These are phyloP conservation scores for Campylomormyrus tamandua DNA, from an alignment of 2,113 vertebrate species.

Conservation along the genomic window DNA sequence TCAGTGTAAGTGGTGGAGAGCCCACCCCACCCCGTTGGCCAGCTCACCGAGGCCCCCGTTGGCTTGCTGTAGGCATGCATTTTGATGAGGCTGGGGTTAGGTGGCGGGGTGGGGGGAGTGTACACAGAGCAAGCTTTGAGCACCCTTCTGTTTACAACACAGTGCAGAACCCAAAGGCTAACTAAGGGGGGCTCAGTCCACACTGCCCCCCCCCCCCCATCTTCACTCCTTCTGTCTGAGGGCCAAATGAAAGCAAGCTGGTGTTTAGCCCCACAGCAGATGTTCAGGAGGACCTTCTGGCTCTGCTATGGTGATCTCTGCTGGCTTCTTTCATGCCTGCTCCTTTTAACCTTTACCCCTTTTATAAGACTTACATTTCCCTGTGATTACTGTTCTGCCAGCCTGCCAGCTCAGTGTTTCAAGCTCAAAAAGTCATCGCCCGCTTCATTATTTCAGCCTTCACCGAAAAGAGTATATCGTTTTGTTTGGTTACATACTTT, in stretches of 20 bases:
- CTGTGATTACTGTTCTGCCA: background rate
- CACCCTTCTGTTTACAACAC: background rate
- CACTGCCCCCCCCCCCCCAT: too few species aligned
- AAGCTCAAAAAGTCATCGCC: background rate
- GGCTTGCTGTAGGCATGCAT: background rate
- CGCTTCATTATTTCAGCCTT: background rate
- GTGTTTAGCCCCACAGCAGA: constrained; percentile 1
- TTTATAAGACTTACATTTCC: background rate
- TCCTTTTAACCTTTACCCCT: background rate
- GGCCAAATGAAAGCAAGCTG: constrained; percentile 17
- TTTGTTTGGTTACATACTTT: background rate
- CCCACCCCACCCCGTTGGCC: background rate
- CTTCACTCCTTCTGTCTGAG: background rate
- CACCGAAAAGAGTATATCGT: background rate
- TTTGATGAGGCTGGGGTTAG: background rate
- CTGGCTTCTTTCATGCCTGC: background rate
- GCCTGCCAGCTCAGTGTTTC: background rate
- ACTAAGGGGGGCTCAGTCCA: constrained; percentile 2
- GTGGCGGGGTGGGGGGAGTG: background rate
- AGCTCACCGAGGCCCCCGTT: background rate
- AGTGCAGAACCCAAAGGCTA: background rate
- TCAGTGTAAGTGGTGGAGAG: too few species aligned
- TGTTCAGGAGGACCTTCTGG: background rate
- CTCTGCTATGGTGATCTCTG: background rate
- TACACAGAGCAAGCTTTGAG: constrained; percentile 3